Percentiles rank a stretch among this genome's conserved stretches.
Evolutionary conservation across 2,888 invertebrate species (phyloP).

Genomic region (Eupithecia abbreviata): DNA sequence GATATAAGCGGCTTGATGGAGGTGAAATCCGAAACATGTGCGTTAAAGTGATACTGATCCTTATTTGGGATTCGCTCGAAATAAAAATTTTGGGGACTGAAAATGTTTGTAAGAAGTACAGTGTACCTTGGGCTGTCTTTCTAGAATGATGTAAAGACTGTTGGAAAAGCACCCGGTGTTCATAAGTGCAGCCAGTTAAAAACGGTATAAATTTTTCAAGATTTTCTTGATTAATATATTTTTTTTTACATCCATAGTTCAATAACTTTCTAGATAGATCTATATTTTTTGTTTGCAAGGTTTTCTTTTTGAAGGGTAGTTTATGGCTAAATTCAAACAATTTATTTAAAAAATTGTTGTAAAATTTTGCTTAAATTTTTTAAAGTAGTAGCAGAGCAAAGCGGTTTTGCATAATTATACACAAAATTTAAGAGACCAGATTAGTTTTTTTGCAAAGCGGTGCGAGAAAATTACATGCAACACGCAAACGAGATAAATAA

Average conservation of each 20-base stretch:
- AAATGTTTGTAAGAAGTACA: not conserved
- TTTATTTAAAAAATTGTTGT: not conserved
- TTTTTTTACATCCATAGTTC: too few relatives aligned
- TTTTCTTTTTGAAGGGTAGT: not conserved
- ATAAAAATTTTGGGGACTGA: not conserved
- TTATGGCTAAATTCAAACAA: not conserved
- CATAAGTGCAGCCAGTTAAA: not conserved
- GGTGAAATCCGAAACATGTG: not conserved
- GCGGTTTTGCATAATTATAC: too few relatives aligned
- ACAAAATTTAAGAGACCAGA: not conserved
- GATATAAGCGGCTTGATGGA: not conserved
- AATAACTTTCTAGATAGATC: too few relatives aligned
- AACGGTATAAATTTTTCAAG: too few relatives aligned
- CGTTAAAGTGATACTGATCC: not conserved
- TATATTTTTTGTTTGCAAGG: not conserved
- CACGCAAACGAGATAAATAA: conserved; percentile 40
- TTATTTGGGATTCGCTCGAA: not conserved
- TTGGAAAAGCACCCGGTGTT: not conserved
- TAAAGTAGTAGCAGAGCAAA: not conserved
- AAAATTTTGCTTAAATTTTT: too few relatives aligned
- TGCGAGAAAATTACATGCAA: conserved; percentile 13
- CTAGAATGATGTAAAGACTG: not conserved
- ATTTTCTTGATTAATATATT: too few relatives aligned
- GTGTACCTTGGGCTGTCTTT: not conserved
- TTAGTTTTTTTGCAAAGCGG: conserved; percentile 22